Base-by-base conservation (phyloP, 2,113 vertebrate species). In the Bubo scandiacus region DNA sequence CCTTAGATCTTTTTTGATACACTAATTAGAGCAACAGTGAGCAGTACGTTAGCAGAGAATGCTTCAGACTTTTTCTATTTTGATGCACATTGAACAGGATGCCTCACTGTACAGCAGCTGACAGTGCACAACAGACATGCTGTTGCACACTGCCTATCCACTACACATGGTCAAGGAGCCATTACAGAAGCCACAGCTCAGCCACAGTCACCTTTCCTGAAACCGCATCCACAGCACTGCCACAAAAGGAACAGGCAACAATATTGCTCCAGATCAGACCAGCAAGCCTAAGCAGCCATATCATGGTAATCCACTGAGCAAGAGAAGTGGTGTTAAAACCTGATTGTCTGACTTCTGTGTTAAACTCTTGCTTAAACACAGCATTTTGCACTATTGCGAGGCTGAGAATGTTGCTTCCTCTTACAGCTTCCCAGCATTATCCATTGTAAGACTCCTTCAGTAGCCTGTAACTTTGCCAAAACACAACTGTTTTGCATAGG, bases 131-230 rank as follows among this genome's bases (percentile, higher is more conserved):
- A 40, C 7, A 88, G 54, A 36, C 26, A 21, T 0, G 1, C 34
- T 66, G 18, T n/a, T 15, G 2, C 1, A 4, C 51, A 45, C 43
- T 0, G 0, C 22, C 55, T 40, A 23, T 30, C 32, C 23, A 6
- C 30, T 40, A 4, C 1, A 0, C 19, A 15, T 3, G 20, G 40
- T 49, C 21, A 62, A 49, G 12, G 8, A 78, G 42, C 38, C 22
- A 30, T n/a, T 63, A 19, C 29, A 63, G 42, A 82, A 92, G 29
- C 15, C 62, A 15, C 38, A 34, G 30, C 32, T 62, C 47, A 54
- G 59, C 6, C 25, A 15, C 21, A 62, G 45, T 5, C 72, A 65
- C 38, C 16, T 12, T 63, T 63, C 49, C 77, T 59, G n/a, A 42
- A 71, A 43, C 36, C 40, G 18, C 2, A 6, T 20, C 38, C 40